Conservation (phyloP, 2,797 vertebrate genomes). For the Rhyacichthys aspro region DNA sequence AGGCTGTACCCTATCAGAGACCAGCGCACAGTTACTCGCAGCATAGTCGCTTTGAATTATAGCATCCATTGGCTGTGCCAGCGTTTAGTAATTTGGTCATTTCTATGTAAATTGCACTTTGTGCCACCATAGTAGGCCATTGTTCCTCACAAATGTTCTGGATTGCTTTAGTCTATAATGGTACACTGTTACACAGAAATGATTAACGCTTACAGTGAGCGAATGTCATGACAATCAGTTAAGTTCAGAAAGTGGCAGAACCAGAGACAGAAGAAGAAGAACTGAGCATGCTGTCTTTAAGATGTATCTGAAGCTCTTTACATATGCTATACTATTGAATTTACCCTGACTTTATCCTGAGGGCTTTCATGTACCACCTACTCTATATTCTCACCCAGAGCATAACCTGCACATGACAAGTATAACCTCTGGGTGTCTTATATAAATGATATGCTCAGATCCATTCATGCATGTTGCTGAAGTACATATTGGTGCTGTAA, state of each 20-base stretch:
- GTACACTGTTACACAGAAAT: conserved; percentile 45
- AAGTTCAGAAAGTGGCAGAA: conserved; percentile 40
- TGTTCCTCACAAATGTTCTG: conserved; percentile 49
- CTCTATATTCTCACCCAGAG: too few species aligned
- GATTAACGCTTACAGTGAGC: conserved; percentile 62
- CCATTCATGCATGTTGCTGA: too few species aligned
- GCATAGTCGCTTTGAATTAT: conserved; percentile 70
- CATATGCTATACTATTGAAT: too few species aligned
- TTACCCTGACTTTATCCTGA: too few species aligned
- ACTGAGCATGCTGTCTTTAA: conserved; percentile 44
- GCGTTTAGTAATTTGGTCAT: conserved; percentile 73
- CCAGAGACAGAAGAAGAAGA: conserved; percentile 27
- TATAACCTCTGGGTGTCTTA: too few species aligned
- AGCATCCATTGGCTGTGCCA: conserved; percentile 44
- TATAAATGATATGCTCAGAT: too few species aligned
- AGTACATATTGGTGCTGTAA: too few species aligned
- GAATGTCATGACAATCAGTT: conserved; percentile 61
- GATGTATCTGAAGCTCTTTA: conserved; percentile 1
- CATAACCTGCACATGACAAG: too few species aligned
- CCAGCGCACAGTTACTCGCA: conserved; percentile 36
- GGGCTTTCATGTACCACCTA: too few species aligned
- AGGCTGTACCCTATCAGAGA: conserved; percentile 50
- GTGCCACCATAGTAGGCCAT: conserved; percentile 46
- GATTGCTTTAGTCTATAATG: conserved; percentile 45
- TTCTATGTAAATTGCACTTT: conserved; percentile 80